Base-by-base conservation (phyloP, 2,888 invertebrate genomes). In the Coelinius sp. region DNA sequence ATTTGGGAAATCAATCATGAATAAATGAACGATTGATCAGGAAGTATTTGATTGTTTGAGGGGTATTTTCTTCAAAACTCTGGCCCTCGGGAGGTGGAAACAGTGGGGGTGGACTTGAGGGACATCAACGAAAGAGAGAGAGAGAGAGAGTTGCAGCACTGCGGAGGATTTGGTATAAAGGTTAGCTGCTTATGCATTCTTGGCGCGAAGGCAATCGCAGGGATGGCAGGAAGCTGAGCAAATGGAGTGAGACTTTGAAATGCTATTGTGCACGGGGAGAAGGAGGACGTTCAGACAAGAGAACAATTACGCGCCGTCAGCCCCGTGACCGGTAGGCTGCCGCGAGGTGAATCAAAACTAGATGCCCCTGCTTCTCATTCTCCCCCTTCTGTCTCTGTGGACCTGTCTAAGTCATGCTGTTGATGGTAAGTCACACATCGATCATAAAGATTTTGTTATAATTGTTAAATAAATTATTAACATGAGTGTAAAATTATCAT, bases 301-400 rank as follows among this genome's bases (percentile, higher is more conserved):
- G 85, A 85, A 85, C 86, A 86, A 86, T 86, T 86, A 86, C 85
- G 83, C 83, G 83, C 85, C 85, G 85, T 84, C 85, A 85, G 85
- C 78, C 80, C 76, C 83, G 82, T 85, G 85, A 83, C 84, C 85
- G 83, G 82, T 78, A 81, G 79, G 80, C 76, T 77, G 83, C 82
- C 81, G 81, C 83, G 86, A 82, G 83, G 83, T 83, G 85, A 86
- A 86, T 86, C 85, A 85, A 86, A 86, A 86, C 86, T 85, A 86
- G 85, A 80, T 73, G 70, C 68, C 71, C 46, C 22, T 46, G 44
- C 10, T 72, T 27, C 66, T 49, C 70, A 69, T 69, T 62, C 66
- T 53, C 38, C 41, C 44, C 49, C 22, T n/a, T 17, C 24, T 17
- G 41, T 65, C 52, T 70, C 65, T 24, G 62, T 49, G 65, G 62